Base-by-base conservation (phyloP, 2,113 vertebrate species). In the Podarcis raffonei region DNA sequence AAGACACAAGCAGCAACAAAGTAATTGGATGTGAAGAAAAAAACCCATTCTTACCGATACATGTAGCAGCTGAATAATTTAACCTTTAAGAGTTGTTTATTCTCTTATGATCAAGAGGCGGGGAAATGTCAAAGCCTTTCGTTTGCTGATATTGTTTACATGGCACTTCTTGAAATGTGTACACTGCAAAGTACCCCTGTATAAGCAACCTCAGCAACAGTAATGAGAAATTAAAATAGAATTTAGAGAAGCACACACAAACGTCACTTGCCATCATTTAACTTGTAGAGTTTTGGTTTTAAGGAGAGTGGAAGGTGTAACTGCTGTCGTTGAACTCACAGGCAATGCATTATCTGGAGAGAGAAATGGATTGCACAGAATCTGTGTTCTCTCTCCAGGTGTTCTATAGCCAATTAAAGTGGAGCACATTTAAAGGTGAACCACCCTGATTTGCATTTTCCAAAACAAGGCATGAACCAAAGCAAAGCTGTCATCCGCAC, bases 81-180 rank as follows among this genome's bases (percentile, higher is more conserved):
- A 97, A 96, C 95, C 96, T 84, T 97, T 97, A 96, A 96, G 93
- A 95, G 89, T 96, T 95, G 93, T 96, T 96, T 94, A 90, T 95
- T 96, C 95, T 95, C 95, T 95, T 96, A 90, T 93, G 94, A 97
- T 96, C 92, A 96, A 96, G 96, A 95, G 87, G 92, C 95, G 48
- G 93, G 92, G 32, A 96, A 96, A 96, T 96, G 95, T 93, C 95
- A 83, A 94, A 83, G 95, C 68, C 94, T 96, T 96, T 96, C 93
- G 94, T 94, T 94, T 94, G 88, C 92, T 96, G 93, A 93, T 96
- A 95, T 95, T 96, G 94, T 95, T 96, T 95, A 91, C 91, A 83
- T 89, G 62, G 7, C 92, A 85, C 95, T 95, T 94, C 96, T 96
- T 95, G 89, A 95, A 91, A 92, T 92, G 82, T 65, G 77, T 80